Conservation (phyloP, 2,113 vertebrate genomes). For the Saguinus midas region DNA sequence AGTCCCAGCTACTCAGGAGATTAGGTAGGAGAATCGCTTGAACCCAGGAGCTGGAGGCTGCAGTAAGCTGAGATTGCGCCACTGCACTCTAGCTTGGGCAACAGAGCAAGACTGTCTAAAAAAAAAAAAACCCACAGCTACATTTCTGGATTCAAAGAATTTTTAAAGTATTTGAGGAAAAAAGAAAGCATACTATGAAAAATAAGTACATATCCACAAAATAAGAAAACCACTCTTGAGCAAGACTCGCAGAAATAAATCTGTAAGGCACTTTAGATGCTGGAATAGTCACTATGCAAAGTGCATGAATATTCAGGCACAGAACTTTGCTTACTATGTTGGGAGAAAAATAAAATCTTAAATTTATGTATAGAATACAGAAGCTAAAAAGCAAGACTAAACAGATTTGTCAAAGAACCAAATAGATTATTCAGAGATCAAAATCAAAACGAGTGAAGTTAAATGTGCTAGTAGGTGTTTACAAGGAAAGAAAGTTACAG, state of each 20-base stretch:
- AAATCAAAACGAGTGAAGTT: not conserved
- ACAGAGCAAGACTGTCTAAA: no score
- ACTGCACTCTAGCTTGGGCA: no score
- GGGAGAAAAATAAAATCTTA: not conserved
- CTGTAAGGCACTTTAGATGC: not conserved
- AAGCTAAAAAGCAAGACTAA: not conserved
- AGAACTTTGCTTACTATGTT: not conserved
- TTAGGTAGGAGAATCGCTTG: no score
- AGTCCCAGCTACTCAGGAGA: no score
- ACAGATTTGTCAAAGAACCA: not conserved
- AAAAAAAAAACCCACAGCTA: not conserved
- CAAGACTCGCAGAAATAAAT: not conserved
- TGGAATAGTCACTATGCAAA: not conserved
- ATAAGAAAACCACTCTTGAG: not conserved
- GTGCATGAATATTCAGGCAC: not conserved
- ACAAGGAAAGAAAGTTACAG: not conserved
- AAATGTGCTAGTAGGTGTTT: not conserved
- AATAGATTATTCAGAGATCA: not conserved
- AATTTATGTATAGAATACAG: not conserved
- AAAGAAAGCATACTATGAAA: not conserved
- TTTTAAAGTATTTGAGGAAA: constrained; percentile 15
- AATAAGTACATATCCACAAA: not conserved
- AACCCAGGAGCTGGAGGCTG: no score
- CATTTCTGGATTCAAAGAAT: not conserved
- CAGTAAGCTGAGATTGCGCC: no score